phyloP scores from a whole-genome alignment of 2,797 vertebrate species.

The Enteromius fasciolatus region DNA sequence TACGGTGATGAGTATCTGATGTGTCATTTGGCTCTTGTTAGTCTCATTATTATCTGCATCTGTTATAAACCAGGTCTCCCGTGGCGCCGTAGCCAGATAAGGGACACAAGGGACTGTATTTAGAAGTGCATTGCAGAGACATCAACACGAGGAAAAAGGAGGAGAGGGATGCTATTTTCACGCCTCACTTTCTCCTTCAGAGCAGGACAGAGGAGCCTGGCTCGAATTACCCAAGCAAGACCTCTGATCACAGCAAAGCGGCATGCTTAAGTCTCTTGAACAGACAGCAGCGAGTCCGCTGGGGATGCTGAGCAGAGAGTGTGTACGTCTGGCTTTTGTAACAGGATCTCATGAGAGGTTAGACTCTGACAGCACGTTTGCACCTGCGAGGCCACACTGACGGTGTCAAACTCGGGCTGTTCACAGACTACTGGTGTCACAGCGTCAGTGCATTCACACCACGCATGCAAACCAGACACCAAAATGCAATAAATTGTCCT shows the following conservation, averaged over 20 bases:
- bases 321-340: slow-evolving; percentile 34
- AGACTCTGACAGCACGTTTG: slow-evolving; percentile 13
- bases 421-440: slow-evolving; percentile 13
- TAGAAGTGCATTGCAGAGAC: slow-evolving; percentile 7
- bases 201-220: slow-evolving; percentile 21
- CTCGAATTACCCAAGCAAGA: slow-evolving; percentile 44
- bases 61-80: neutral
- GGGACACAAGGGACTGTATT: slow-evolving; percentile 29
- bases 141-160: slow-evolving; percentile 2
- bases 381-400: slow-evolving; percentile 16
- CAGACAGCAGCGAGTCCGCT: slow-evolving; percentile 46
- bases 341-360: slow-evolving; percentile 25
- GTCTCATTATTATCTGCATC: slow-evolving; percentile 10
- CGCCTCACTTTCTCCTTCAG: slow-evolving; percentile 26
- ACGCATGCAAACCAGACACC: neutral
- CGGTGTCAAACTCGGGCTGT: slow-evolving; percentile 18
- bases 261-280: slow-evolving; percentile 39
- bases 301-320: slow-evolving; percentile 33
- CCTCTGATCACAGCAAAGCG: slow-evolving; percentile 46
- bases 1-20: neutral
- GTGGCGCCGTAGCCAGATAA: slow-evolving; percentile 15
- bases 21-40: neutral
- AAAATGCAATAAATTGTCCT: neutral
- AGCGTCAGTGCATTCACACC: neutral
- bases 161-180: slow-evolving; percentile 50